phyloP scores from a whole-genome alignment of 64 coral and sea anemone species.

The Anthopleura sola region DNA sequence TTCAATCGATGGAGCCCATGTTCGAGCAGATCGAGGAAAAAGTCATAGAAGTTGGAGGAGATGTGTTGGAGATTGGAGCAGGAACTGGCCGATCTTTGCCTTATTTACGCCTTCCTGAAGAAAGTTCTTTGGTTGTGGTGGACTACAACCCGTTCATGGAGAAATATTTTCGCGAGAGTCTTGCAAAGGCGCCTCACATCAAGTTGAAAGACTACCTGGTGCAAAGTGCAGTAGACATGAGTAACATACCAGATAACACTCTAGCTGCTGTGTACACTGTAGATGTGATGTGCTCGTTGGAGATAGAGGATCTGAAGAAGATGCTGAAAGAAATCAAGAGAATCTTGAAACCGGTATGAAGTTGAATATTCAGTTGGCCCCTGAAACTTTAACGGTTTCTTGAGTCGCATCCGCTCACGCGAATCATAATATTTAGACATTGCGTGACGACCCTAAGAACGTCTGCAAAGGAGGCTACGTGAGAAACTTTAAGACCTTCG shows the following conservation, averaged over 20 bases:
- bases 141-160: not conserved
- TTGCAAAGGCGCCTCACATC: not conserved
- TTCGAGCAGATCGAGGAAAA: not conserved
- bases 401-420: too few species aligned
- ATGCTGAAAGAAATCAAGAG: constrained; percentile 11
- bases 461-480: too few species aligned
- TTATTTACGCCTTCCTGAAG: not conserved
- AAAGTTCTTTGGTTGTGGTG: not conserved
- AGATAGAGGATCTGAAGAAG: not conserved
- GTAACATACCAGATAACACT: constrained; percentile 1
- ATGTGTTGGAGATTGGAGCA: constrained; percentile 9
- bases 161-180: not conserved
- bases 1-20: too few species aligned
- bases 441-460: too few species aligned
- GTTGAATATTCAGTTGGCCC: too few species aligned
- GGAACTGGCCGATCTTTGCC: not conserved
- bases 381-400: too few species aligned
- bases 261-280: not conserved
- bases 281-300: constrained; percentile 4
- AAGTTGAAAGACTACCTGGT: constrained; percentile 3
- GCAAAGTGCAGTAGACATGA: constrained; percentile 2
- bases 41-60: not conserved
- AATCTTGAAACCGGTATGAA: not conserved
- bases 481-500: too few species aligned
- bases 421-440: too few species aligned